These are phyloP conservation scores for Chelonus insularis DNA, from an alignment of 1,140 invertebrate genomes.

Conservation along the genomic window DNA sequence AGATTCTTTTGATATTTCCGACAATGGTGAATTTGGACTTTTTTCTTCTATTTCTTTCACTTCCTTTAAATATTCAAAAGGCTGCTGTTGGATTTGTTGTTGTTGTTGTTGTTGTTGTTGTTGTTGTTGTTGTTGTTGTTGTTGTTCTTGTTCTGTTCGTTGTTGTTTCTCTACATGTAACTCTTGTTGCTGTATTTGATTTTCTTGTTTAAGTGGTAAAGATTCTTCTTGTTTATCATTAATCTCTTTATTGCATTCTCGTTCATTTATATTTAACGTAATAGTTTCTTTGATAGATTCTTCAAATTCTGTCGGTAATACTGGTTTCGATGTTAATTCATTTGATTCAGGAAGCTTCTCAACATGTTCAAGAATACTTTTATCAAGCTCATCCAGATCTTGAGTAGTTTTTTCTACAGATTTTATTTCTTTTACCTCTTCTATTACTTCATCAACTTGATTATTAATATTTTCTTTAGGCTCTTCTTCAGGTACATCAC, in stretches of 20 bases:
- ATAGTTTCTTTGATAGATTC: background rate
- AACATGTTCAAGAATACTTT: too few species aligned
- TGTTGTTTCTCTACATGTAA: background rate
- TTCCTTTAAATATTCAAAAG: background rate
- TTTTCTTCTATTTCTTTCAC: slow-evolving; percentile 19
- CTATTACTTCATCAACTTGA: background rate
- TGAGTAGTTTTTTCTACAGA: background rate
- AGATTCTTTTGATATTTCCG: slow-evolving; percentile 36
- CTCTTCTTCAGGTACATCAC: background rate
- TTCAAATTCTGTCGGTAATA: background rate
- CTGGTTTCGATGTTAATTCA: too few species aligned
- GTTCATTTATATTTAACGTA: background rate
- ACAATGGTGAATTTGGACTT: slow-evolving; percentile 27
- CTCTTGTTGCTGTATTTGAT: background rate
- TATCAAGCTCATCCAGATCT: too few species aligned
- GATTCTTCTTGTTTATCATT: background rate
- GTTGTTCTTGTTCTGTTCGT: background rate
- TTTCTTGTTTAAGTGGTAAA: background rate
- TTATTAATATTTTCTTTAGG: background rate
- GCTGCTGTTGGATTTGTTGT: background rate
- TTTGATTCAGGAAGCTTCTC: too few species aligned
- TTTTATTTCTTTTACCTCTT: background rate
- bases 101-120: slow-evolving; percentile 32
- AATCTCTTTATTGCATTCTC: background rate
- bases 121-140: background rate